Conservation (phyloP, 30 jellyfish, hydroid and myxozoan genomes). For the Pelagia noctiluca region DNA sequence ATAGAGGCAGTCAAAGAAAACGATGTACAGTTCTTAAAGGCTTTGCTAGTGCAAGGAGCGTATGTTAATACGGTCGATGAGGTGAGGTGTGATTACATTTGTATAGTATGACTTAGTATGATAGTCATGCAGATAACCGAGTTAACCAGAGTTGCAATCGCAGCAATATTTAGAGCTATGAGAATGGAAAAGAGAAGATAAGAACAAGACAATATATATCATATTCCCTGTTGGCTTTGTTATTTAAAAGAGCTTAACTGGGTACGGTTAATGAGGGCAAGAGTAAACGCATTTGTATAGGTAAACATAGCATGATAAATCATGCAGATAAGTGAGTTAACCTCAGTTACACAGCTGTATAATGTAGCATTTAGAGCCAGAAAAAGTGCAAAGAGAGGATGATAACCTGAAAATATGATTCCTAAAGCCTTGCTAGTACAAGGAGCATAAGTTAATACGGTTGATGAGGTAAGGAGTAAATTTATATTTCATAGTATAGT, state of each 20-base stretch:
- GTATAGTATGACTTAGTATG: not conserved
- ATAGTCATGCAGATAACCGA: not conserved
- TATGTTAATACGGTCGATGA: slow-evolving; percentile 74
- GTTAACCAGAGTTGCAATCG: not conserved
- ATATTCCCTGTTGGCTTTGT: no score
- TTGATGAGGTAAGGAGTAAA: slow-evolving; percentile 77
- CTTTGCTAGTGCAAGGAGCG: slow-evolving; percentile 69
- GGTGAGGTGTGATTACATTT: slow-evolving; percentile 42
- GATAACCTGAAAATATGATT: no score
- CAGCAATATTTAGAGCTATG: not conserved
- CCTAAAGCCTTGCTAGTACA: no score
- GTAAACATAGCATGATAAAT: no score
- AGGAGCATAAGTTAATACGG: slow-evolving; percentile 71
- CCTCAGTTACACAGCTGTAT: no score
- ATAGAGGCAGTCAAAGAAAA: slow-evolving; percentile 90
- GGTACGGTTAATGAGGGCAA: no score
- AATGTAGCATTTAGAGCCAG: no score
- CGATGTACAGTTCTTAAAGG: slow-evolving; percentile 71
- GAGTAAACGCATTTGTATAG: no score
- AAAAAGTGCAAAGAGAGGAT: no score
- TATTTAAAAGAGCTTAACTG: no score
- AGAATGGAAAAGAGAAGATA: not conserved
- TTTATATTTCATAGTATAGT: not conserved
- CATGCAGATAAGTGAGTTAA: no score
- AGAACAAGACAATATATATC: no score